phyloP scores from a whole-genome alignment of 1,140 invertebrate species.

The Drosophila ambigua region DNA sequence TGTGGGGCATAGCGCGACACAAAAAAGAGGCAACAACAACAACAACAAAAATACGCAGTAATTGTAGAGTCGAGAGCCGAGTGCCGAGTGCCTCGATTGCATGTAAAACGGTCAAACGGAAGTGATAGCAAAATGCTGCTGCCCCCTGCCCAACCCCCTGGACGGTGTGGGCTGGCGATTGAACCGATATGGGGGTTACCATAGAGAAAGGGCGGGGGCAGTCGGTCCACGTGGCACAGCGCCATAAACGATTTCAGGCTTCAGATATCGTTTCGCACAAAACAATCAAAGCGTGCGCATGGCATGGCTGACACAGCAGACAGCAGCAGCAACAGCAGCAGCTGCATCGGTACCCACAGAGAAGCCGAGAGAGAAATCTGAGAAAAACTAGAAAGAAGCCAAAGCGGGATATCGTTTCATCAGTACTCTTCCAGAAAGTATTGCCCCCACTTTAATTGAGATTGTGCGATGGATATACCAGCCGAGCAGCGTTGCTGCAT shows the following conservation, averaged over 20 bases:
- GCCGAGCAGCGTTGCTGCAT: no score
- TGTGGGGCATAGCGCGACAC: constrained; percentile 25
- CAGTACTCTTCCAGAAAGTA: no score
- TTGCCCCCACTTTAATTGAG: not conserved
- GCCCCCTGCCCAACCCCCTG: not conserved
- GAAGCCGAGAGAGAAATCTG: constrained; percentile 12
- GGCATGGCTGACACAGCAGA: constrained; percentile 38
- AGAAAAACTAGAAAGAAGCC: constrained; percentile 8
- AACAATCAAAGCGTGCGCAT: constrained; percentile 45
- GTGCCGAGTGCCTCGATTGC: constrained; percentile 43
- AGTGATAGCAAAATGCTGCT: constrained; percentile 59
- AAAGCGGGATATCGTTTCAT: not conserved
- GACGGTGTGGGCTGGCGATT: not conserved
- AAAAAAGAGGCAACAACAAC: constrained; percentile 13
- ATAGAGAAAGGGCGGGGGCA: not conserved
- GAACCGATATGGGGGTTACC: constrained; percentile 1
- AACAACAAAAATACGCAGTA: constrained; percentile 41
- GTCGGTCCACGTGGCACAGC: constrained; percentile 34
- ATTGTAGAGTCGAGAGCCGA: constrained; percentile 37
- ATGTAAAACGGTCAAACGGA: constrained; percentile 67
- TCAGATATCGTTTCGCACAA: constrained; percentile 56
- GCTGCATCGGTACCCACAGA: constrained; percentile 6
- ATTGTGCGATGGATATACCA: no score
- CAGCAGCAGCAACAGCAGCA: constrained; percentile 18
- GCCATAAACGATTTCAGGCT: constrained; percentile 31